Base-by-base conservation (phyloP, 92 coral and sea anemone genomes). In the Micromussa lordhowensis region DNA sequence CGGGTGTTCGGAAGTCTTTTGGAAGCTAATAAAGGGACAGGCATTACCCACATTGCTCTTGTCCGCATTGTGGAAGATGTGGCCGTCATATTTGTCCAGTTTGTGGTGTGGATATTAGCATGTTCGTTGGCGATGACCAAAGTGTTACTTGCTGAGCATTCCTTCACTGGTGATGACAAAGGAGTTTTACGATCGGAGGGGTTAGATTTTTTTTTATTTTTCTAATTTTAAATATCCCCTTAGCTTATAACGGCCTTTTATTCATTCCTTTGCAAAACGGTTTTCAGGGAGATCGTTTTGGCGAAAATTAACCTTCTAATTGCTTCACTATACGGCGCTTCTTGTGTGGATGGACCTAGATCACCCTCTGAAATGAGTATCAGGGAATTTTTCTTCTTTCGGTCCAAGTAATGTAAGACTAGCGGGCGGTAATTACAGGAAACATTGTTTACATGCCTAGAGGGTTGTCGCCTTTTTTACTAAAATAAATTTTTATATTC, bases 41-140 rank as follows among this genome's bases (percentile, higher is more conserved):
- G 88, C 3, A n/a, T 68, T 13, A 85, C 68, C 24, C 88, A 85
- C n/a, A 72, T 85, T 10, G 88, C 88, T 72, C 66, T 84, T 0
- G 76, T 84, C n/a, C 81, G 64, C 26, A 84, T 84, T 31, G 78
- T 84, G 54, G 88, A 78, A 53, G 88, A 54, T 14, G 79, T 73
- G 36, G 88, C 68, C 5, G 31, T 78, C 21, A 73, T 84, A 24
- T 53, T 84, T 74, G 72, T 77, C 44, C 88, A 84, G 68, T 84
- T 84, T 74, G 10, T 74, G 3, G 81, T 78, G 36, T 64, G 49
- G 13, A 48, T 73, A 48, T 55, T 84, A 68, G 88, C 88, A 22
- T 73, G 59, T 48, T 84, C 88, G 48, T 24, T 84, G 26, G 88
- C 88, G 35, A 84, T 84, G 35, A 53, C 88, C 22, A 84, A 84